phyloP scores from a whole-genome alignment of 2,113 vertebrate species.

The Mohoua ochrocephala region DNA sequence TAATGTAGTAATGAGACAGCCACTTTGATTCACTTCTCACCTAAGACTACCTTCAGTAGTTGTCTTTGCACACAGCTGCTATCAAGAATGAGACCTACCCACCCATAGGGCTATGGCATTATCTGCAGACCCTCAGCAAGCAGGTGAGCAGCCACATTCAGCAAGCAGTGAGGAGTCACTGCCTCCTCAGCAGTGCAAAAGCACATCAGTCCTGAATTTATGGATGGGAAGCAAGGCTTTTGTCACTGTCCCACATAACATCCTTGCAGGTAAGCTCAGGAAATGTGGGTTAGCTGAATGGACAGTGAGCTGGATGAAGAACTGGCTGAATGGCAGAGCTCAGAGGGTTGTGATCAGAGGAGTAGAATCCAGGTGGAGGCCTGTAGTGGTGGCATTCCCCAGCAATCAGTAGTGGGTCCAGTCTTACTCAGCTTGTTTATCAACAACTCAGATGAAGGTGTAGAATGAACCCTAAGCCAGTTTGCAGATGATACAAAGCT shows the following conservation, averaged over 20 bases:
- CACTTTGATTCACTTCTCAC: background rate
- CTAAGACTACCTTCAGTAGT: background rate
- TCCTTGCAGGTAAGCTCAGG: background rate
- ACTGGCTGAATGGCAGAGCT: background rate
- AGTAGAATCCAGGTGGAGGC: rapidly evolving
- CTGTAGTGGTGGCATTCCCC: background rate
- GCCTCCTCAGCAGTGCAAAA: background rate
- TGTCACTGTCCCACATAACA: background rate
- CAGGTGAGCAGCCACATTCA: background rate
- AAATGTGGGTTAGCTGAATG: background rate
- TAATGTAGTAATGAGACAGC: background rate
- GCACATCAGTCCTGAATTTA: background rate
- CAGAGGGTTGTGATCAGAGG: background rate
- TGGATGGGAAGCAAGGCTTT: background rate
- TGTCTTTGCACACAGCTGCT: background rate
- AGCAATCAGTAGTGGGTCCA: background rate
- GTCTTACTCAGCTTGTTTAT: background rate
- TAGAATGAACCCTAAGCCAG: no score
- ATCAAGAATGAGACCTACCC: background rate
- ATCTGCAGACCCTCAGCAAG: background rate
- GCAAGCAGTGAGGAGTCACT: background rate
- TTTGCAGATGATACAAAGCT: background rate
- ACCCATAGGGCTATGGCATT: background rate
- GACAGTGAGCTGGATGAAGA: background rate
- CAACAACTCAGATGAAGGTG: rapidly evolving